These are phyloP conservation scores for Heterochromis multidens DNA, from an alignment of 2,113 vertebrate species.

Conservation along the genomic window DNA sequence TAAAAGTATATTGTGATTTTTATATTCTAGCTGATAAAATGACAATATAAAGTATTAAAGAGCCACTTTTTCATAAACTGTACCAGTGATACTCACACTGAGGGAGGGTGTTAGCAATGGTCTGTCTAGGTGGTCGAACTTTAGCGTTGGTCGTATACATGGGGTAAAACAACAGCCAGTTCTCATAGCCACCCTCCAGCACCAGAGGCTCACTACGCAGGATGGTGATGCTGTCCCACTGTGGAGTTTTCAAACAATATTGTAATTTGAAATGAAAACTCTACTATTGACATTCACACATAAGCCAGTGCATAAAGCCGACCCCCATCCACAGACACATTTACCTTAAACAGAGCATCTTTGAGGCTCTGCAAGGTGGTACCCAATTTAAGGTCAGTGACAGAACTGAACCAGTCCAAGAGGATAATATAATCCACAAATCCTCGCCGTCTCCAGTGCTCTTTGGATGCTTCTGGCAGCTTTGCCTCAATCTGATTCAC, in stretches of 20 bases:
- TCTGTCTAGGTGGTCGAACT: constrained; percentile 83
- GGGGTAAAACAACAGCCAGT: constrained; percentile 96
- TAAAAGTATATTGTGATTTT: not conserved
- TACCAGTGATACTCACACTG: constrained; percentile 81
- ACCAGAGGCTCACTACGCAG: constrained; percentile 89
- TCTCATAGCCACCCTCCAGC: constrained; percentile 96
- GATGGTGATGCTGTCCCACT: constrained; percentile 96
- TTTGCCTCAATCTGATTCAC: constrained; percentile 87
- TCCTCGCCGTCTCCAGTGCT: constrained; percentile 83
- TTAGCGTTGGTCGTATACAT: constrained; percentile 94
- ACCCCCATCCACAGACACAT: not conserved
- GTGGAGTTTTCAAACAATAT: constrained; percentile 22
- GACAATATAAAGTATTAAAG: not conserved
- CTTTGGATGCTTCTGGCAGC: constrained; percentile 85
- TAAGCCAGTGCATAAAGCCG: not conserved
- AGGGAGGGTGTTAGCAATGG: constrained; percentile 75
- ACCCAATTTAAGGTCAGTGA: constrained; percentile 84
- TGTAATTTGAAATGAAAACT: not conserved
- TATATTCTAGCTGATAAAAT: not conserved
- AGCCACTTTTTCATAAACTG: not conserved
- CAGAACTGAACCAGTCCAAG: constrained; percentile 94
- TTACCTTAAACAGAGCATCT: constrained; percentile 95
- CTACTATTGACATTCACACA: not conserved
- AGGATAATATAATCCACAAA: constrained; percentile 87
- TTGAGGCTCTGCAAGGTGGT: constrained; percentile 93